Percentiles rank a stretch among this genome's conserved stretches.
Evolutionary conservation across 2,888 invertebrate species (phyloP).

Genomic region (Macaria notata): DNA sequence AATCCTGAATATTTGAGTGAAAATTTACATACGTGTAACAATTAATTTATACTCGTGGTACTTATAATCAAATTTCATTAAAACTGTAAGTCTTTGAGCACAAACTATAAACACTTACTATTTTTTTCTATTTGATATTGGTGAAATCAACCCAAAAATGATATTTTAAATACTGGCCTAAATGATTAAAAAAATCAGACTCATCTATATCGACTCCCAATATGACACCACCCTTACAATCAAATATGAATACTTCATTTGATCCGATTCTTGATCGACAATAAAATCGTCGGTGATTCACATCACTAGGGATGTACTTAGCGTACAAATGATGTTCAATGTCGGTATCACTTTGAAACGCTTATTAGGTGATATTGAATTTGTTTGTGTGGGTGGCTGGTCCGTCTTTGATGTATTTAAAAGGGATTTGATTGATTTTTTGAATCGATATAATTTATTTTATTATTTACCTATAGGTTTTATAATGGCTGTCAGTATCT

Average conservation of each 20-base stretch:
- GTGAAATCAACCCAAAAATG: too few relatives aligned
- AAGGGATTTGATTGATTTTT: background rate
- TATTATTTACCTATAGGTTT: background rate
- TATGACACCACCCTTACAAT: constrained; percentile 45
- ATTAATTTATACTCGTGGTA: too few relatives aligned
- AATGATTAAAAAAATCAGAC: too few relatives aligned
- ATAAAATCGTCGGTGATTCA: constrained; percentile 70
- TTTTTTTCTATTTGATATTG: too few relatives aligned
- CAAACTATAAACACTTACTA: too few relatives aligned
- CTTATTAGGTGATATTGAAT: constrained; percentile 36
- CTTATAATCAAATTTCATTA: too few relatives aligned
- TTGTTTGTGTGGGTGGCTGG: constrained; percentile 12
- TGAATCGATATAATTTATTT: background rate
- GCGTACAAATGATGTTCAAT: constrained; percentile 68
- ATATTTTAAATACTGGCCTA: too few relatives aligned
- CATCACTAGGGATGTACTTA: constrained; percentile 78
- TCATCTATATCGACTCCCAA: too few relatives aligned
- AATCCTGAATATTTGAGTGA: too few relatives aligned
- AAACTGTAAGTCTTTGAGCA: too few relatives aligned
- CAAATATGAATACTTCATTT: constrained; percentile 79
- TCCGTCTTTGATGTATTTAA: background rate
- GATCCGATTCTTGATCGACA: constrained; percentile 81
- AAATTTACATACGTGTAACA: too few relatives aligned
- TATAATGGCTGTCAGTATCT: too few relatives aligned
- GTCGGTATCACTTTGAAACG: constrained; percentile 46